Evolutionary conservation across 2,888 invertebrate species (phyloP), one percentile per base, ranked within the genome.

Genomic region (Chromoteleia sp.): DNA sequence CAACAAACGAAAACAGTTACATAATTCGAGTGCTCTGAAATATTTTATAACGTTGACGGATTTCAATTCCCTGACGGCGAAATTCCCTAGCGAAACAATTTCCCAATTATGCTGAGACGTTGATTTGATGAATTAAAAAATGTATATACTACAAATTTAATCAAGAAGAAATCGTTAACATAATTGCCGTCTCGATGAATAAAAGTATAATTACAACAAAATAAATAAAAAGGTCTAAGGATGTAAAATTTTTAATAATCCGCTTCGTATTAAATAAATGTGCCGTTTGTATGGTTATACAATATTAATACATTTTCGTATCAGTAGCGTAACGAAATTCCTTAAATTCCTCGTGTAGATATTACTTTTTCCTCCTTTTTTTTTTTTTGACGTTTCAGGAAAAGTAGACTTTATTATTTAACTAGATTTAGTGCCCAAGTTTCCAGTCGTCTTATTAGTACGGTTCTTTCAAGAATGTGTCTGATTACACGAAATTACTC

Each of bases 401-500:
- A 45, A 54, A 56, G 56, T 30, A 8, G 56, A 68, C 56, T 56
- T 68, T 54, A 43, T 68, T 56, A 61, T 61, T 61, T 56, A 68
- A 56, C 43, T 33, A 33, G 56, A 68, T 68, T 68, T 68, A 56
- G 14, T 29, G 56, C 45, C 14, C 10, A 59, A 73, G 52, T 61
- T 59, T 30, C 10, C 59, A 48, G 50, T 43, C 45, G 59, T 41
- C 41, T 73, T 70, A 70, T 70, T 58, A 70, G 45, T 39, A 52
- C 56, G 8, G 45, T 45, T 45, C 68, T 59, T 59, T 61, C 50
- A 56, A 63, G 73, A 63, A 74, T 63, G 54, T 45, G 73, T 45
- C 61, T 63, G 73, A 63, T 74, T 63, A 63, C 63, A 56, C 25
- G 63, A 74, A 74, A 74, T 74, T 61, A 74, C 59, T 61, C 48